These are phyloP conservation scores for Crotalus helleri DNA, from an alignment of 2,113 vertebrate genomes.

Conservation along the genomic window DNA sequence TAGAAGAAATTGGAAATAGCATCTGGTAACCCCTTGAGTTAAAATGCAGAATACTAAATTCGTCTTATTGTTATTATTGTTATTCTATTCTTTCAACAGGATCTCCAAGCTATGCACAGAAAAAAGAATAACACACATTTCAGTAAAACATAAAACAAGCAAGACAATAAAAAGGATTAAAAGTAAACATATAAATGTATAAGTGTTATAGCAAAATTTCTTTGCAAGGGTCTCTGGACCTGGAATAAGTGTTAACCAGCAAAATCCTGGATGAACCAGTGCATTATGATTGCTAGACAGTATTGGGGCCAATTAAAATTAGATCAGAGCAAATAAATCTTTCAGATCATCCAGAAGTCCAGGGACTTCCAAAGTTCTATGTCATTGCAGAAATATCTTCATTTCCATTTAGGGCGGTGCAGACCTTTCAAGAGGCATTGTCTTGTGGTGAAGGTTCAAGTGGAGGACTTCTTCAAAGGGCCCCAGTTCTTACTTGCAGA, in stretches of 20 bases:
- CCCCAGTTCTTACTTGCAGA: neutral
- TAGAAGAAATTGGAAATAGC: neutral
- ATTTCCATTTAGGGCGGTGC: neutral
- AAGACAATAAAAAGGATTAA: neutral
- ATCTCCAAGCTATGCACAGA: neutral
- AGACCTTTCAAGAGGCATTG: neutral
- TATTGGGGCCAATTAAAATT: neutral
- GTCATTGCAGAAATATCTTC: neutral
- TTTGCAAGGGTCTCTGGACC: neutral
- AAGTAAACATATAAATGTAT: neutral
- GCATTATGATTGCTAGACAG: neutral
- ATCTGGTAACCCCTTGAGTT: neutral
- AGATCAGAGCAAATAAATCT: neutral
- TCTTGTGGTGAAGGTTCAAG: neutral
- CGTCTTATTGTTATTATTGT: neutral
- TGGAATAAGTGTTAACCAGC: neutral
- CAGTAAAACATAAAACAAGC: neutral
- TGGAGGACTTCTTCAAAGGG: neutral
- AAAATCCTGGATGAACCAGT: neutral
- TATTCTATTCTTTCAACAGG: neutral
- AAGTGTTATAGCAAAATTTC: neutral
- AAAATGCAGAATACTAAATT: neutral
- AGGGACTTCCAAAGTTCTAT: neutral
- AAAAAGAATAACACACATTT: neutral
- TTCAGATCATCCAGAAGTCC: neutral